Base-by-base conservation (phyloP, 2,888 invertebrate genomes). In the Gordius sp. region DNA sequence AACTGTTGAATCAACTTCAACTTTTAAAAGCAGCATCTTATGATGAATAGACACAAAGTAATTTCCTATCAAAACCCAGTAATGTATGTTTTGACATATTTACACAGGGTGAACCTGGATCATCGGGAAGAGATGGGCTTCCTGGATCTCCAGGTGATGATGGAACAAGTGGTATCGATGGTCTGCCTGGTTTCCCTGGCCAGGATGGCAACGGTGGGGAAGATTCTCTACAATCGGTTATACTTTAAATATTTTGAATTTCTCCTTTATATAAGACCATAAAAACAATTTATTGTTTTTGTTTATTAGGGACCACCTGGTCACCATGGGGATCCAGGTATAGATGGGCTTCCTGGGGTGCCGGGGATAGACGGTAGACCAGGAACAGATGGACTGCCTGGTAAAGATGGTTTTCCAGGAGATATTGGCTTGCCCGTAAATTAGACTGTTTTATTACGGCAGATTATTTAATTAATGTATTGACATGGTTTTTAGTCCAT, bases 71-170 rank as follows among this genome's bases (percentile, higher is more conserved):
- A n/a, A n/a, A n/a, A n/a, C n/a, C n/a, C n/a, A n/a, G n/a, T n/a
- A n/a, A n/a, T n/a, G n/a, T n/a, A n/a, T n/a, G n/a, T n/a, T n/a
- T n/a, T n/a, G n/a, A n/a, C n/a, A n/a, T n/a, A n/a, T 47, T 47
- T 4, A 4, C 20, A n/a, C 4, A 47, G 47, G 55, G 33, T 4
- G 28, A 26, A 26, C 55, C 27, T 4, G 55, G 55, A 26, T 13
- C 8, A 26, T 26, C 55, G 4, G 47, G 47, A 4, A 20, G 47
- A 20, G 47, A 47, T 18, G 55, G 55, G 4, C 8, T 4, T n/a
- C 28, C 55, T 13, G 55, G 55, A 26, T 23, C 27, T 56, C 28
- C 55, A 18, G 58, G 58, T 28, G 27, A 27, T 28, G 58, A 58
- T 58, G 58, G 58, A 2, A 28, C 16, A 2, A 2, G 56, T 2